These are phyloP conservation scores for Psix sp. DNA, from an alignment of 1,140 invertebrate genomes.

Conservation along the genomic window DNA sequence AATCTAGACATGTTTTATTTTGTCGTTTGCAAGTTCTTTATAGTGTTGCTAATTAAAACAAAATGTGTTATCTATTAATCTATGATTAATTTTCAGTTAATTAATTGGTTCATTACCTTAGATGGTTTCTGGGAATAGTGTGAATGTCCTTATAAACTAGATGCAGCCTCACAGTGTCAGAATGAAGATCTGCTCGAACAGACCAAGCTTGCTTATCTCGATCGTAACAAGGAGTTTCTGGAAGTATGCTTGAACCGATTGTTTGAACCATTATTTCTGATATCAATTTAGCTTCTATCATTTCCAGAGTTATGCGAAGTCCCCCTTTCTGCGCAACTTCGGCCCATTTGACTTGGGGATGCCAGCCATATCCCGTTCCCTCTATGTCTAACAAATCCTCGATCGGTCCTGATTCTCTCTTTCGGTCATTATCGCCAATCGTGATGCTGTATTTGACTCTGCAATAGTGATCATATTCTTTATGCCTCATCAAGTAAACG, in stretches of 20 bases:
- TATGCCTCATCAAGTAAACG: constrained; percentile 84
- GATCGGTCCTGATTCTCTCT: constrained; percentile 86
- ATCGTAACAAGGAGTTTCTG: constrained; percentile 87
- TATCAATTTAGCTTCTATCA: constrained; percentile 86
- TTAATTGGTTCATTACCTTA: constrained; percentile 75
- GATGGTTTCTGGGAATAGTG: constrained; percentile 89
- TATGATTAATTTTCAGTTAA: too few species aligned
- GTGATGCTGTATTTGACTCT: constrained; percentile 85
- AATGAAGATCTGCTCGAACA: constrained; percentile 87
- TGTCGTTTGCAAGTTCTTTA: too few species aligned
- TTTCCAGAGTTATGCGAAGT: constrained; percentile 84
- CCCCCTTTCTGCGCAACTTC: constrained; percentile 80
- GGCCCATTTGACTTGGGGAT: constrained; percentile 80
- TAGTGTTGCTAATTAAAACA: too few species aligned
- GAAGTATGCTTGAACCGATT: constrained; percentile 67
- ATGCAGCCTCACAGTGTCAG: constrained; percentile 86
- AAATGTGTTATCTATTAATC: too few species aligned
- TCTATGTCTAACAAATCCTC: constrained; percentile 88
- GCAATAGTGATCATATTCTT: constrained; percentile 89
- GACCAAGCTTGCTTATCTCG: constrained; percentile 91
- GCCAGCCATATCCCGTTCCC: constrained; percentile 85
- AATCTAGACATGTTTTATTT: too few species aligned
- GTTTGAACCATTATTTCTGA: constrained; percentile 82
- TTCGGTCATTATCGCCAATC: constrained; percentile 84
- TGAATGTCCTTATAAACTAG: constrained; percentile 91